These are phyloP conservation scores for Cheilosia vulpina DNA, from an alignment of 2,888 invertebrate species.

Conservation along the genomic window DNA sequence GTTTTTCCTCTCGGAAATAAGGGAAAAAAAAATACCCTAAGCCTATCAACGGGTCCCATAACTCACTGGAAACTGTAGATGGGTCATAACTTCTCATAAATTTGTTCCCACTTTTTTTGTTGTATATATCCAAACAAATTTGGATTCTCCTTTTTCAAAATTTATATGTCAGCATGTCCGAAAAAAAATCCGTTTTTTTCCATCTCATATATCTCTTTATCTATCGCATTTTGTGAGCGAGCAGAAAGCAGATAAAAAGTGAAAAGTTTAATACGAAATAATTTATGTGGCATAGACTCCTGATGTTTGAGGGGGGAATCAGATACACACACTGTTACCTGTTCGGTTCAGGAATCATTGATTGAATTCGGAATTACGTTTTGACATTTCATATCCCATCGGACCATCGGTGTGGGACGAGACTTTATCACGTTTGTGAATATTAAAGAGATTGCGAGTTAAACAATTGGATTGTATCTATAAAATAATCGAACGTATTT, in stretches of 20 bases:
- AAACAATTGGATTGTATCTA: slow-evolving; percentile 73
- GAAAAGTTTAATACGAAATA: slow-evolving; percentile 60
- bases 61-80: slow-evolving; percentile 59
- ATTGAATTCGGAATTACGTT: slow-evolving; percentile 65
- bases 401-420: neutral
- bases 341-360: slow-evolving; percentile 34
- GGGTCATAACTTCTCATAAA: slow-evolving; percentile 73
- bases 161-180: slow-evolving; percentile 69
- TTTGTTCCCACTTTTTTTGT: slow-evolving; percentile 50
- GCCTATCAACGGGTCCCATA: slow-evolving; percentile 66
- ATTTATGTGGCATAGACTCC: slow-evolving; percentile 52
- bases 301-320: neutral
- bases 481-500: slow-evolving; percentile 72
- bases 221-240: slow-evolving; percentile 19
- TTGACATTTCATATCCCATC: slow-evolving; percentile 59
- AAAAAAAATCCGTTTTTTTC: slow-evolving; percentile 32
- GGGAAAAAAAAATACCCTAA: slow-evolving; percentile 46
- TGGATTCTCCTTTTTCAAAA: slow-evolving; percentile 35
- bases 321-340: slow-evolving; percentile 8
- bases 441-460: slow-evolving; percentile 64
- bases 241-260: slow-evolving; percentile 20
- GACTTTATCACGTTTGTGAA: slow-evolving; percentile 54
- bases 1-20: slow-evolving; percentile 44
- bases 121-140: slow-evolving; percentile 23
- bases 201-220: neutral